Evolutionary conservation across 2,888 invertebrate genomes (phyloP).

Genomic region (Molorchus minor): DNA sequence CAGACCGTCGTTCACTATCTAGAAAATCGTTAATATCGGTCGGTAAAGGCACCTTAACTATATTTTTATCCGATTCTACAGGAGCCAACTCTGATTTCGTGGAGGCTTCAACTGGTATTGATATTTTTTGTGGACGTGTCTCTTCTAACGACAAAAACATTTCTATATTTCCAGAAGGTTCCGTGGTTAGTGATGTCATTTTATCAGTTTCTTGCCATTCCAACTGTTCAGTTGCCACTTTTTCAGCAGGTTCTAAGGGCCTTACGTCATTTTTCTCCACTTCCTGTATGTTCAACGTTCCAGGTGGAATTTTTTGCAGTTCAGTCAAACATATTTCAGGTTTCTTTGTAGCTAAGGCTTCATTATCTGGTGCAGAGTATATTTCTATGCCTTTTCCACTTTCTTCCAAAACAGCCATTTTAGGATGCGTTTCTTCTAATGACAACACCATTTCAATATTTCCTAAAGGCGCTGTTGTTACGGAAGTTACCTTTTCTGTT

Average conservation of each 20-base stretch:
- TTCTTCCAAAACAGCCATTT: neutral
- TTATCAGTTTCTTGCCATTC: constrained; percentile 33
- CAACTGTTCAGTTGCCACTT: constrained; percentile 8
- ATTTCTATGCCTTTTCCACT: no score
- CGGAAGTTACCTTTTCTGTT: constrained; percentile 55
- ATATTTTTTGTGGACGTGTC: constrained; percentile 26
- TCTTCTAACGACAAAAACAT: constrained; percentile 50
- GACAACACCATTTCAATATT: constrained; percentile 54
- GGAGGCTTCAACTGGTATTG: neutral
- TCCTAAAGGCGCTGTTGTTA: constrained; percentile 39
- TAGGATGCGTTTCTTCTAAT: constrained; percentile 34
- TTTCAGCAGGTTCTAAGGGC: neutral
- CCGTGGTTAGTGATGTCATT: constrained; percentile 34
- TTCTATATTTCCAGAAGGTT: constrained; percentile 58
- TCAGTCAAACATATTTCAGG: neutral
- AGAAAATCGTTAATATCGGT: constrained; percentile 36
- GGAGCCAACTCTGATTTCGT: neutral
- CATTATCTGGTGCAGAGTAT: neutral
- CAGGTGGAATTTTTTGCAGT: neutral
- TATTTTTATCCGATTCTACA: constrained; percentile 1
- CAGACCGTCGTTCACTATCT: constrained; percentile 35
- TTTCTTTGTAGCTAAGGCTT: neutral
- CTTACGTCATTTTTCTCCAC: neutral
- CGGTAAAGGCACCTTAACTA: neutral
- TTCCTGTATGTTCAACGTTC: neutral